Base-by-base conservation (phyloP, 2,888 invertebrate species). In the Cosmia pyralina region DNA sequence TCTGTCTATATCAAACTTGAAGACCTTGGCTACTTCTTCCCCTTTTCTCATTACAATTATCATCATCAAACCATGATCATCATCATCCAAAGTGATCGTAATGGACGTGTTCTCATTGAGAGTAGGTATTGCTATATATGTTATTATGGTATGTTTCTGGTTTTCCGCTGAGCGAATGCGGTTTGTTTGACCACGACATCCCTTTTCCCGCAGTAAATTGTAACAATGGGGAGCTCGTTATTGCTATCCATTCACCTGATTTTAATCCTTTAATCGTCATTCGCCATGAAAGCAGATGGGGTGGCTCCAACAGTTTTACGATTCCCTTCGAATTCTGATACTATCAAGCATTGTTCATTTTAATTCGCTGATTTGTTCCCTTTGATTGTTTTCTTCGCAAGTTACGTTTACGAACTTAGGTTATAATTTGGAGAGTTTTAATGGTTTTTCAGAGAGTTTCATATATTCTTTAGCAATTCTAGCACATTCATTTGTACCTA, bases 211-310 rank as follows among this genome's bases (percentile, higher is more conserved):
- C 53, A 41, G 22, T 69, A 69, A 69, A 55, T 69, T 44, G 34
- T 38, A 69, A 62, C 69, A 69, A 62, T 46, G 44, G 60, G 41
- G 48, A 17, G 48, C 48, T 22, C 50, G 69, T 62, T 69, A 62
- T 77, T 77, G 69, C 60, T 69, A 69, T 57, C 34, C 72, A 50
- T 55, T 76, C 78, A 59, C 72, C 59, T 78, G 79, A 72, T 77
- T 77, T 65, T 72, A 79, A 77, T 77, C 79, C 50, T 15, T 62
- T 75, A 75, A 75, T 75, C 62, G 11, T 48, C 34, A 69, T 57
- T 69, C 41, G 46, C 60, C 69, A 65, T 75, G 52, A 53, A 53
- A 69, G 44, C 75, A 69, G 22, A 62, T 69, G 48, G 77, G 53
- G 77, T 62, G 11, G 34, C 38, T 75, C n/a, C 38, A 62, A 34